Evolutionary conservation across 2,113 vertebrate genomes (phyloP).

Genomic region (Hassar affinis): DNA sequence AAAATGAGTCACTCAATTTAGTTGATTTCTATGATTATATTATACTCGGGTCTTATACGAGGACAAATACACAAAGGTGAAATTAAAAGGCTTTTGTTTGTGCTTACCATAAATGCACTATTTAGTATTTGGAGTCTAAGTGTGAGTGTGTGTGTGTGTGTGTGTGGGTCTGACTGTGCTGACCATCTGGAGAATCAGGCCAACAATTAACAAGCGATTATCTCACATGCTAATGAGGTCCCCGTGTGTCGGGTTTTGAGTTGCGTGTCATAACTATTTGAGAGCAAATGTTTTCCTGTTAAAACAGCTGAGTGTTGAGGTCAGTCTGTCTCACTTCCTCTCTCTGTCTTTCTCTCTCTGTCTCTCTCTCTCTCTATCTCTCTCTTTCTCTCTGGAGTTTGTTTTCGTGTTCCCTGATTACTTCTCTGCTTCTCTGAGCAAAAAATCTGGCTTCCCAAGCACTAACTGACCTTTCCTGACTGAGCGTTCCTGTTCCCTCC

Average conservation of each 20-base stretch:
- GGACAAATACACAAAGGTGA: constrained; percentile 7
- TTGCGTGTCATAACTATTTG: neutral
- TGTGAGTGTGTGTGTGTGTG: constrained; percentile 42
- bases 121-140: constrained; percentile 9
- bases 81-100: neutral
- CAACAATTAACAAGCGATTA: constrained; percentile 52
- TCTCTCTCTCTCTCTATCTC: neutral
- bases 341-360: neutral
- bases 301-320: neutral
- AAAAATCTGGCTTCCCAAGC: constrained; percentile 14
- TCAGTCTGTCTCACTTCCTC: neutral
- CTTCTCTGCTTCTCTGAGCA: neutral
- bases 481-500: neutral
- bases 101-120: neutral
- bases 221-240: constrained; percentile 38
- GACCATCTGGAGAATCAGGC: constrained; percentile 60
- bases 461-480: constrained; percentile 2
- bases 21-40: neutral
- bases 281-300: constrained; percentile 18
- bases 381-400: neutral
- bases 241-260: constrained; percentile 17
- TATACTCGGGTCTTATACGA: neutral
- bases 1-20: neutral
- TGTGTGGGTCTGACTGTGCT: constrained; percentile 31
- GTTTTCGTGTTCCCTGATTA: constrained; percentile 8